A percentile compares a stretch with the other conserved stretches of the same genome.
Conservation (phyloP, 1,140 invertebrate species). For the Drosophila aff. region DNA sequence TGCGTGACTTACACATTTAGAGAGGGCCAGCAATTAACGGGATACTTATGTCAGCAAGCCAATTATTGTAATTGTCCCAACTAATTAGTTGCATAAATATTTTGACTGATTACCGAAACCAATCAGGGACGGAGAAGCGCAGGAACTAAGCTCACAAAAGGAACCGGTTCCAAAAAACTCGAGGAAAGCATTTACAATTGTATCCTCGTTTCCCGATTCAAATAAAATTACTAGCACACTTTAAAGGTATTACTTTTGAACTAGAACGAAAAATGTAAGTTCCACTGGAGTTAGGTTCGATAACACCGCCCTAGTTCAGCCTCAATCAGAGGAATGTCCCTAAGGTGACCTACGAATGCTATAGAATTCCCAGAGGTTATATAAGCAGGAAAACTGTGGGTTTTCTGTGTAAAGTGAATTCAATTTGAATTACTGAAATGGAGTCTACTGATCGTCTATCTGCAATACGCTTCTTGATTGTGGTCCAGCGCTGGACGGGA, state of each 20-base stretch:
- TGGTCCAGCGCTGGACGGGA: conserved; percentile 46
- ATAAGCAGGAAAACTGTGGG: conserved; percentile 36
- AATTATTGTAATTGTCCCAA: conserved; percentile 73
- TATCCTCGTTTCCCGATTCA: neutral
- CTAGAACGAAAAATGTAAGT: conserved; percentile 16
- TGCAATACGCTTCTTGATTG: conserved; percentile 28
- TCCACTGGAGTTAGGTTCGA: neutral
- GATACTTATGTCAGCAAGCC: conserved; percentile 48
- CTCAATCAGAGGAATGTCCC: neutral
- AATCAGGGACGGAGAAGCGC: conserved; percentile 43
- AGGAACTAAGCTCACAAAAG: neutral
- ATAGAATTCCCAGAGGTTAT: conserved; percentile 27
- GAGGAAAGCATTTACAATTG: neutral
- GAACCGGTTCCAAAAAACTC: conserved; percentile 47
- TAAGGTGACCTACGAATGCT: neutral
- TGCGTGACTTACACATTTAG: conserved; percentile 59
- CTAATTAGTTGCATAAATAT: conserved; percentile 61
- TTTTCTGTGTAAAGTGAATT: neutral
- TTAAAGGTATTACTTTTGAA: neutral
- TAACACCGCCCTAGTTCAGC: conserved; percentile 35
- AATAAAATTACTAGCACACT: neutral
- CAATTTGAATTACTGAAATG: conserved; percentile 29
- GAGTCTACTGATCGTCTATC: conserved; percentile 38
- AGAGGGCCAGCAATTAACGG: conserved; percentile 30
- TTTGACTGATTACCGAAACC: conserved; percentile 41